phyloP scores from a whole-genome alignment of 2,797 vertebrate species.

The Adelosebastes latens region DNA sequence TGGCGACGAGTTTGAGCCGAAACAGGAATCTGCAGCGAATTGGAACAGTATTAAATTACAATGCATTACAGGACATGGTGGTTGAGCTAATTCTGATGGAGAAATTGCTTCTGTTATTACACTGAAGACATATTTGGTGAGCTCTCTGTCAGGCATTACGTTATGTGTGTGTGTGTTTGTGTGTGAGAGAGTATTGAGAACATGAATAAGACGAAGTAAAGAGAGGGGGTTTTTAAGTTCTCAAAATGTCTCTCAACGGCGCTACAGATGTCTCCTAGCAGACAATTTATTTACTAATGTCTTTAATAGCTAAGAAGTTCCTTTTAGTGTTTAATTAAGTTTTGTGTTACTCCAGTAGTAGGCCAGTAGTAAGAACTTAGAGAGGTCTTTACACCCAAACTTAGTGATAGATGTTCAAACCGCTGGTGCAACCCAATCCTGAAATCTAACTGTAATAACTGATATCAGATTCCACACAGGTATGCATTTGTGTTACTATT shows the following conservation, averaged over 20 bases:
- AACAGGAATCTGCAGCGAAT: slow-evolving; percentile 38
- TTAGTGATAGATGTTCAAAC: neutral
- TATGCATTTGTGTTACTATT: neutral
- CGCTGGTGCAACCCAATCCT: neutral
- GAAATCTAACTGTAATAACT: neutral
- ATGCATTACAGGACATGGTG: slow-evolving; percentile 59
- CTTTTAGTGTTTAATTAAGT: neutral
- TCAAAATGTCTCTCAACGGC: neutral
- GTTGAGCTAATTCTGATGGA: slow-evolving; percentile 67
- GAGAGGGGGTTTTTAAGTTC: neutral
- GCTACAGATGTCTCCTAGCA: neutral
- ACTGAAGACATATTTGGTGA: slow-evolving; percentile 44
- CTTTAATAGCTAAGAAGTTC: too few species aligned
- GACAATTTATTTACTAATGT: neutral
- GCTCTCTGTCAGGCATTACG: slow-evolving; percentile 19
- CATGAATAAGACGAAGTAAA: neutral
- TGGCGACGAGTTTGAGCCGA: slow-evolving; percentile 12
- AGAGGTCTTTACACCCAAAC: neutral
- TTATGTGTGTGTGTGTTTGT: slow-evolving; percentile 60
- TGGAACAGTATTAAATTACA: slow-evolving; percentile 61
- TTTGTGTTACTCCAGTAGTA: neutral
- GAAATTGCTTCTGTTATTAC: slow-evolving; percentile 67
- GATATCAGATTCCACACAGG: neutral
- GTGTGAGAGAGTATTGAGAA: slow-evolving; percentile 72
- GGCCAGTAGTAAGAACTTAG: neutral